Percentiles rank a stretch among this genome's conserved stretches.
These are phyloP conservation scores for Oxyruncus cristatus DNA, from an alignment of 2,113 vertebrate species.

Conservation along the genomic window DNA sequence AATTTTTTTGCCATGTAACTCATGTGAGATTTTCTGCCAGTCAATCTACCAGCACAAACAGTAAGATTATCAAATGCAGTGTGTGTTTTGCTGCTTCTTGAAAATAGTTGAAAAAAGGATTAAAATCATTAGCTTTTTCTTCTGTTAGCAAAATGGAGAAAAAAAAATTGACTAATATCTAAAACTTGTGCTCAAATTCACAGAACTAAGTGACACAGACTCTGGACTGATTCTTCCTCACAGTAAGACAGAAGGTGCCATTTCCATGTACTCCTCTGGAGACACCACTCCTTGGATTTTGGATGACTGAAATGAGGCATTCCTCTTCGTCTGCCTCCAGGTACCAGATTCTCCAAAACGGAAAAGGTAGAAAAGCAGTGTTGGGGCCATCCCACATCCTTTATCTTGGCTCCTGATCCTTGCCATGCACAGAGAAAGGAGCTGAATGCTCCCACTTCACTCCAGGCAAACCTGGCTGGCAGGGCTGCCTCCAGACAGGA, in stretches of 20 bases:
- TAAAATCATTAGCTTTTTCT: neutral
- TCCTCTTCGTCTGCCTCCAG: neutral
- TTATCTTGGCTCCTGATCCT: accelerated
- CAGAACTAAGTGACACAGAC: neutral
- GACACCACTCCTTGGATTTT: neutral
- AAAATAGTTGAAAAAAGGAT: neutral
- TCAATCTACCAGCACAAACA: neutral
- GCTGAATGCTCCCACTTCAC: accelerated
- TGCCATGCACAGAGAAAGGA: neutral
- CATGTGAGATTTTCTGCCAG: neutral
- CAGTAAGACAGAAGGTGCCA: neutral
- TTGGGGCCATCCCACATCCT: neutral
- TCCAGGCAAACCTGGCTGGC: neutral
- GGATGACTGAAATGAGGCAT: neutral
- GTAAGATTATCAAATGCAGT: neutral
- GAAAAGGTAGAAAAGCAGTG: neutral
- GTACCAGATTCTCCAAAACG: neutral
- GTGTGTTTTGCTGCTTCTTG: neutral
- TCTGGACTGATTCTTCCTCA: neutral
- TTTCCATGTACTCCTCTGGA: neutral
- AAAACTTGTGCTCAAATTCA: neutral
- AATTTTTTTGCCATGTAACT: neutral
- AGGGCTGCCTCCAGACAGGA: neutral
- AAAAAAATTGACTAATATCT: neutral
- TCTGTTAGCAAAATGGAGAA: neutral